Conservation (phyloP, 2,888 invertebrate species). For the Parthenolecanium corni region DNA sequence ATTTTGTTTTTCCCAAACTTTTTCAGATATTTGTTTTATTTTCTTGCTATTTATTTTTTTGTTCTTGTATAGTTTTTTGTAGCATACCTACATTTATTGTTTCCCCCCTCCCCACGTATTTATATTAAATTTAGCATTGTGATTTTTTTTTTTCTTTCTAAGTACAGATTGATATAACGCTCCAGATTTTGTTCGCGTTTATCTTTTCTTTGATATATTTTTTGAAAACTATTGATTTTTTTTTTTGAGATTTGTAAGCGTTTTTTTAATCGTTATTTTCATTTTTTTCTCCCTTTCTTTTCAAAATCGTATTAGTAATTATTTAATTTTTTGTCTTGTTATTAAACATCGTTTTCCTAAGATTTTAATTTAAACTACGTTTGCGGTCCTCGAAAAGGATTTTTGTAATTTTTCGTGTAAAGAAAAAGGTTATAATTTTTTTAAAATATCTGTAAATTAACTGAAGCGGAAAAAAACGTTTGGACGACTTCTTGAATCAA, state of each 20-base stretch:
- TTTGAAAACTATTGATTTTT: not conserved
- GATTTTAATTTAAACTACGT: not conserved
- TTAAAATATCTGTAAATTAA: no score
- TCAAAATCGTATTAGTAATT: not conserved
- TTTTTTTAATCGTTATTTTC: not conserved
- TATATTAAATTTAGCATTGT: slow-evolving; percentile 20
- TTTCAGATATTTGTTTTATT: slow-evolving; percentile 2
- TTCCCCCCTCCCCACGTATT: slow-evolving; percentile 17
- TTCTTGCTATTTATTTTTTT: slow-evolving; percentile 24
- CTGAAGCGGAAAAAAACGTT: no score
- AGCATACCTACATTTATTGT: not conserved
- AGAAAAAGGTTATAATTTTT: no score
- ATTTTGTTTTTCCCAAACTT: not conserved
- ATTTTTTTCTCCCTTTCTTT: not conserved
- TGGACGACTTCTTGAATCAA: no score
- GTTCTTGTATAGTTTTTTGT: not conserved
- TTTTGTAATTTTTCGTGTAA: not conserved
- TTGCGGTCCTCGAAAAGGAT: not conserved
- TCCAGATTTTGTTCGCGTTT: not conserved
- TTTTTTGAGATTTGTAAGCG: not conserved
- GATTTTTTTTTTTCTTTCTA: slow-evolving; percentile 12
- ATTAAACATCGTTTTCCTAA: not conserved
- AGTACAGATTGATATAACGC: not conserved
- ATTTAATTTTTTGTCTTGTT: slow-evolving; percentile 6
- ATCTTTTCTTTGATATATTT: not conserved